Conservation (phyloP, 2,888 invertebrate genomes). For the Lasioglossum malachurum region DNA sequence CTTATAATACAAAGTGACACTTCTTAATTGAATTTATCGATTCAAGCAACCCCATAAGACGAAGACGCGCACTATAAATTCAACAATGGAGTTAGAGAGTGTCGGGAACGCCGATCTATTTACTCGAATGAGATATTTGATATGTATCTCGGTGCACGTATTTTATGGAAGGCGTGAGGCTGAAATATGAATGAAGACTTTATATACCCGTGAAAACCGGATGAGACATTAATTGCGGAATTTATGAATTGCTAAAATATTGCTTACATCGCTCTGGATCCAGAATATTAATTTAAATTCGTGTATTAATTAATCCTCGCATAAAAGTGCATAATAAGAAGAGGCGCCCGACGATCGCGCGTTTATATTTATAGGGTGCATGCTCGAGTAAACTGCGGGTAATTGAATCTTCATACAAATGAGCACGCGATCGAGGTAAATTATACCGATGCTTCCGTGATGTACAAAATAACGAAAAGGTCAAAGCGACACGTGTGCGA, state of each 20-base stretch:
- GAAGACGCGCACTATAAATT: not conserved
- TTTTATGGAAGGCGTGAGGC: not conserved
- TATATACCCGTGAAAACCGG: not conserved
- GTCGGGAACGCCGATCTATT: not conserved
- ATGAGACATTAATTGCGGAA: conserved; percentile 1
- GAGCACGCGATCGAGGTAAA: not conserved
- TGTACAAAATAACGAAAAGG: not conserved
- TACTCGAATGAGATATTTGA: not conserved
- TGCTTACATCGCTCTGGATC: not conserved
- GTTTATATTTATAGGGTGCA: not conserved
- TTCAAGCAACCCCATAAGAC: not conserved
- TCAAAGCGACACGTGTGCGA: not conserved
- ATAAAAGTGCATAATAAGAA: not conserved
- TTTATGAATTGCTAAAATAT: not conserved
- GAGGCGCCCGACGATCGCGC: not conserved
- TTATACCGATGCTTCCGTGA: not conserved
- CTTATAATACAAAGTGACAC: too few species aligned
- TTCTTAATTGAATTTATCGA: not conserved
- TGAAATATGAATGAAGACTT: not conserved
- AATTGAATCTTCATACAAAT: not conserved
- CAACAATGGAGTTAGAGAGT: not conserved
- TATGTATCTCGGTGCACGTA: not conserved
- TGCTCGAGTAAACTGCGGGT: not conserved
- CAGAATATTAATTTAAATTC: not conserved
- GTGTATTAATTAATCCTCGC: not conserved